phyloP scores from a whole-genome alignment of 1,140 invertebrate species.

The Ips nitidus region DNA sequence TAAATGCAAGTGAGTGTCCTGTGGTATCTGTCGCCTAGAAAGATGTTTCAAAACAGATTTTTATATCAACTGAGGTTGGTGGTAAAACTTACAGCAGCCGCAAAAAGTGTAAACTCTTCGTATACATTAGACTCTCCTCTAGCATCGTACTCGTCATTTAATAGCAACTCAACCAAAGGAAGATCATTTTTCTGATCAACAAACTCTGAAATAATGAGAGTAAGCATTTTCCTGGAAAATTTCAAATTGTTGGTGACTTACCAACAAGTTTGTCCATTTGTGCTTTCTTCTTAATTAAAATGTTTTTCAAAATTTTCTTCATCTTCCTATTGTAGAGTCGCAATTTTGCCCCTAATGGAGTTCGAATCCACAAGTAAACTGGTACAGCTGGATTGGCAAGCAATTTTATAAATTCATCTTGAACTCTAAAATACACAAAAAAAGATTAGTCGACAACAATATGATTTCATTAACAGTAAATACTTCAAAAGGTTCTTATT shows the following conservation, averaged over 20 bases:
- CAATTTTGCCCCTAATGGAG: background rate
- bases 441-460: background rate
- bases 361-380: background rate
- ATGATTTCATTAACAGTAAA: background rate
- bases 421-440: slow-evolving; percentile 2
- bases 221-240: background rate
- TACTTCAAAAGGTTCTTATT: too few species aligned
- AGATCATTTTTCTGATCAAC: background rate
- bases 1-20: slow-evolving; percentile 9
- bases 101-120: slow-evolving; percentile 1
- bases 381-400: background rate
- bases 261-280: background rate
- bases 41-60: background rate
- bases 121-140: background rate
- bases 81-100: background rate
- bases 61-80: background rate
- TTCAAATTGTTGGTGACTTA: background rate
- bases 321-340: background rate
- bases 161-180: background rate
- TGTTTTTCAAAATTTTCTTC: background rate
- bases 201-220: slow-evolving; percentile 5
- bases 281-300: background rate
- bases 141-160: background rate
- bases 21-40: slow-evolving; percentile 20
- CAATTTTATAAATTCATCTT: slow-evolving; percentile 16